These are phyloP conservation scores for Homalodisca vitripennis DNA, from an alignment of 1,140 invertebrate genomes.

Conservation along the genomic window DNA sequence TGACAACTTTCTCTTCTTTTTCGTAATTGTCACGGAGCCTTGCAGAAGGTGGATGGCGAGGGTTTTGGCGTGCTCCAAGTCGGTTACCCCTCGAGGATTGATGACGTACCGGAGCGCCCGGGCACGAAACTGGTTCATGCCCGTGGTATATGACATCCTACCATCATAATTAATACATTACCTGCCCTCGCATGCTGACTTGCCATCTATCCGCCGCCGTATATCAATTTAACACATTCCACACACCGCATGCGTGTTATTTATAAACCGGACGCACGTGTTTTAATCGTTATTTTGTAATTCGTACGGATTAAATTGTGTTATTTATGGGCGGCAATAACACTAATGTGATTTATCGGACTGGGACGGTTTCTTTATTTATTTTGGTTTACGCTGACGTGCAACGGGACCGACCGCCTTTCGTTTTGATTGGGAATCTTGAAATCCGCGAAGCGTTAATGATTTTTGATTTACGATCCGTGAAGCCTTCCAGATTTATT, in stretches of 20 bases:
- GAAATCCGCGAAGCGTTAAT: too few relatives aligned
- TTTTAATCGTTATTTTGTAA: slow-evolving; percentile 16
- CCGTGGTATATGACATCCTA: neutral
- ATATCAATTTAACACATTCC: slow-evolving; percentile 13
- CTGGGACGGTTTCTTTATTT: slow-evolving; percentile 7
- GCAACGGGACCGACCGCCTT: too few relatives aligned
- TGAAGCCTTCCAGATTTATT: too few relatives aligned
- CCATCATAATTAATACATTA: slow-evolving; percentile 6
- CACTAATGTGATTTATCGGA: slow-evolving; percentile 1
- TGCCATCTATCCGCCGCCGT: neutral
- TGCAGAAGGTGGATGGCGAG: too few relatives aligned
- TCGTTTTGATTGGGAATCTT: too few relatives aligned
- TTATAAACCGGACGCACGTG: neutral
- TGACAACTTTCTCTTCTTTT: too few relatives aligned
- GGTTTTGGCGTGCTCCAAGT: too few relatives aligned
- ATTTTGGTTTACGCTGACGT: neutral
- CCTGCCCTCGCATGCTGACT: neutral
- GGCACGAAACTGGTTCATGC: neutral
- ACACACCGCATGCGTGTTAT: neutral
- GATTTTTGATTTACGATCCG: too few relatives aligned
- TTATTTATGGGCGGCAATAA: slow-evolving; percentile 15
- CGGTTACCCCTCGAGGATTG: too few relatives aligned
- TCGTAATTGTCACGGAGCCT: too few relatives aligned
- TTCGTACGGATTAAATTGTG: slow-evolving; percentile 13
- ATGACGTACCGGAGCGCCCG: too few relatives aligned